Conservation (phyloP, 2,113 vertebrate species). For the Oryzias woworae region DNA sequence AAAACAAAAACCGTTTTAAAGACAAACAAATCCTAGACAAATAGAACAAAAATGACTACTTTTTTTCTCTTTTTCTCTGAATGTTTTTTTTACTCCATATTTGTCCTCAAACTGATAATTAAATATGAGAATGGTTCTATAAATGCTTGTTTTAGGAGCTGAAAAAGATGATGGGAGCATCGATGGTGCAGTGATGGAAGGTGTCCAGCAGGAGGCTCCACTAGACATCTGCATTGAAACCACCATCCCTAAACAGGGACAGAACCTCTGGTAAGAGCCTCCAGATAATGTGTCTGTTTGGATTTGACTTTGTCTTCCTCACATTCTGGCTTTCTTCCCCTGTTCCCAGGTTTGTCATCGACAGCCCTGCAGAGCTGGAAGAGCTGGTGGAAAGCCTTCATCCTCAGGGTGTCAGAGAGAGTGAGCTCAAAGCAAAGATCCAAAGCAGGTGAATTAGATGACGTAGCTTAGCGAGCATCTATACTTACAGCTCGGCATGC, state of each 20-base stretch:
- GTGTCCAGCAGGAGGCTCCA: constrained; percentile 69
- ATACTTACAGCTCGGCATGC: too few species aligned
- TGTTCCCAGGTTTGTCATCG: constrained; percentile 89
- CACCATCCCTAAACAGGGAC: constrained; percentile 91
- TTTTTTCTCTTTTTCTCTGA: too few species aligned
- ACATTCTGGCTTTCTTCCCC: background rate
- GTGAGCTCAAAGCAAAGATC: constrained; percentile 86
- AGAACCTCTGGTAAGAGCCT: constrained; percentile 89
- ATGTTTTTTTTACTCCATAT: too few species aligned
- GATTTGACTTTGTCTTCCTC: background rate
- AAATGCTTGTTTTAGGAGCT: constrained; percentile 47
- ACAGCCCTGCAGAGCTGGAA: constrained; percentile 86
- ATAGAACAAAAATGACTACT: too few species aligned
- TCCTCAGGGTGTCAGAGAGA: constrained; percentile 92
- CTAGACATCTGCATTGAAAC: constrained; percentile 81
- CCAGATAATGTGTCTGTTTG: background rate
- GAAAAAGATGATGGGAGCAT: constrained; percentile 76
- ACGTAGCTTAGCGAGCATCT: too few species aligned
- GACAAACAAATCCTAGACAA: too few species aligned
- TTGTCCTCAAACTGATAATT: background rate
- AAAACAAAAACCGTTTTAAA: background rate
- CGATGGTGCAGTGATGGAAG: constrained; percentile 68
- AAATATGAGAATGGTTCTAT: background rate
- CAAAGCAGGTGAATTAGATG: constrained; percentile 80
- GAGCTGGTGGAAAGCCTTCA: constrained; percentile 89